Evolutionary conservation across 2,797 vertebrate species (phyloP), one percentile per base, ranked within the genome.

Genomic region (Phataginus tetradactyla): DNA sequence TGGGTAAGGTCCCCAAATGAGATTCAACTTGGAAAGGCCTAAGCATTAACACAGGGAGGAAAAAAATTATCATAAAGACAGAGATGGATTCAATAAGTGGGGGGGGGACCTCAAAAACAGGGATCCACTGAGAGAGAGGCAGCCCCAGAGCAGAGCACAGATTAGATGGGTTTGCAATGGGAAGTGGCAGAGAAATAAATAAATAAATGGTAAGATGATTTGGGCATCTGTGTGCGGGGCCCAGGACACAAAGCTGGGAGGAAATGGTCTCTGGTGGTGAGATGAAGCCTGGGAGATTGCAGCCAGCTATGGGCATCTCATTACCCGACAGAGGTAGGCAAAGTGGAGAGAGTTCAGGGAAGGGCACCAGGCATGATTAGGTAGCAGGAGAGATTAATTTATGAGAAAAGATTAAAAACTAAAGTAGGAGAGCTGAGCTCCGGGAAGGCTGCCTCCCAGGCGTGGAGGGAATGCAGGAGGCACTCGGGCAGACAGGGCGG

Each of bases 391-490:
- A 97, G 91, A 97, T 96, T 97, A 97, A 97, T 97, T 97, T 97
- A 97, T 32, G 18, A 94, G 93, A 84, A 93, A 94, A 97, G 97
- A 97, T 97, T 94, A 97, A 93, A 97, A 97, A 63, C 92, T 96
- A 85, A 95, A 95, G 42, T 81, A 85, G 68, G 84, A 74, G 37
- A 93, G 59, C 25, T 4, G 8, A 37, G 85, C 53, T 87, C 69
- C 29, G 34, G 74, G 42, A 75, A 92, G 80, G 49, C n/a, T 32
- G n/a, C 34, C 53, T 95, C 55, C 45, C 45, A 27, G 21, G 23
- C 4, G 1, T 42, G 88, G 42, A 61, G 6, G 57, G 61, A 66
- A 37, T 20, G 7, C 2, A 10, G 6, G 49, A 59, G 20, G 61
- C 17, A 5, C 55, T 72, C 0, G 0, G 14, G 18, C 78, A 53